Evolutionary conservation across 2,113 vertebrate species (phyloP), one percentile per base, ranked within the genome.

Genomic region (Muntiacus reevesi): DNA sequence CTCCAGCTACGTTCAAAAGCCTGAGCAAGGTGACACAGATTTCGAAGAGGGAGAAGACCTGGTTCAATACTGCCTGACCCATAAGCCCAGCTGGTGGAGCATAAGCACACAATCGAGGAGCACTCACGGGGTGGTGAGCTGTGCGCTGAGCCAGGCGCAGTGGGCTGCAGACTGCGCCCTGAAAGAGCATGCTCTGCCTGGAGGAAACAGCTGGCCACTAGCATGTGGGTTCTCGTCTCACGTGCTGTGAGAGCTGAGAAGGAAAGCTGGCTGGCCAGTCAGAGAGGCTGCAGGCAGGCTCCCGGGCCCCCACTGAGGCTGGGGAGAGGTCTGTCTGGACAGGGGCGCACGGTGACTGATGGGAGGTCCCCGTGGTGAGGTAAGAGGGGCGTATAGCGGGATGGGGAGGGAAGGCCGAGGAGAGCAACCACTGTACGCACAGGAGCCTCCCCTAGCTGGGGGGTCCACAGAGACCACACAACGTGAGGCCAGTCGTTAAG

Each of bases 401-500:
- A 55, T 3, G 7, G 5, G 5, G 33, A 28, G 36, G 36, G 12
- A 71, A 43, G 45, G 78, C 27, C 19, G 8, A 84, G 45, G 43
- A 76, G 5, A 36, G 47, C 40, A 30, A 60, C 6, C 1, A 8
- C 11, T 28, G 67, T 27, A 30, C 2, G 6, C 30, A 85, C 33
- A 45, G 67, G 15, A 7, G 52, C 21, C 13, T 16, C 36, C 19
- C 6, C 40, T 3, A 21, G 62, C 9, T 7, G 27, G 59, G 0
- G 0, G 33, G 64, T 7, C 19, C 4, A 23, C 59, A 14, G 30
- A n/a, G 0, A 27, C 0, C 1, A 54, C 1, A 17, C 28, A 5
- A 76, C 71, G 67, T 30, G 19, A 87, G 33, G 21, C 0, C 19
- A 14, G 28, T 12, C n/a, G n/a, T 15, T 52, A 40, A n/a, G 47